Base-by-base conservation (phyloP, 2,113 vertebrate genomes). In the Aptenodytes patagonicus region DNA sequence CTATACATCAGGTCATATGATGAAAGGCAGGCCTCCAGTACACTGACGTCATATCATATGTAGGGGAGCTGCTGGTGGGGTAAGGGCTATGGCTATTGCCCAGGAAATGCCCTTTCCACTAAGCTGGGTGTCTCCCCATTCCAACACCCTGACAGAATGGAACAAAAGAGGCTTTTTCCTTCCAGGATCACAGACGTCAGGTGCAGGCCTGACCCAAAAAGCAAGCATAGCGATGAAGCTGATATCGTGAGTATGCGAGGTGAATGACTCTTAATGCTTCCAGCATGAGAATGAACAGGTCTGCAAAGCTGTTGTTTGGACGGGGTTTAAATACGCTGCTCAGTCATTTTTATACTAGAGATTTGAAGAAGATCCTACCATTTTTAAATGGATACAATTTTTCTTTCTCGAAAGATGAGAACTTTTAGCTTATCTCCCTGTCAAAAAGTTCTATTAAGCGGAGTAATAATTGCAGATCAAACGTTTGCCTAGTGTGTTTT, bases 131-230 rank as follows among this genome's bases (percentile, higher is more conserved):
- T 91, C 96, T 96, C 96, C 92, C 62, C 75, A 85, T 94, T 96
- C 93, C 96, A 87, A 97, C 87, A 87, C 73, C 54, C 58, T 91
- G 92, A 96, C 92, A 83, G 87, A 95, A 96, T 95, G 96, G 96
- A 95, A 97, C 92, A 95, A 96, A 80, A 96, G 69, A 90, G 90
- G n/a, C 84, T 95, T 93, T 95, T 95, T 89, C 91, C 92, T 96
- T 90, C 92, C 96, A 90, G 87, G 66, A 88, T 85, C 78, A 85
- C 4, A 2, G 57, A 51, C 19, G 4, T 89, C 93, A 96, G 93
- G 95, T 96, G 90, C 89, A 69, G 87, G 84, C 75, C 87, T 83
- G 90, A 85, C 38, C 76, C 68, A 89, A 77, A 92, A 88, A 60
- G 47, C 62, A 22, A 95, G 93, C 78, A 20, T 4, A 95, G 91